Conservation (phyloP, 2,113 vertebrate genomes). For the Grallaria varia region DNA sequence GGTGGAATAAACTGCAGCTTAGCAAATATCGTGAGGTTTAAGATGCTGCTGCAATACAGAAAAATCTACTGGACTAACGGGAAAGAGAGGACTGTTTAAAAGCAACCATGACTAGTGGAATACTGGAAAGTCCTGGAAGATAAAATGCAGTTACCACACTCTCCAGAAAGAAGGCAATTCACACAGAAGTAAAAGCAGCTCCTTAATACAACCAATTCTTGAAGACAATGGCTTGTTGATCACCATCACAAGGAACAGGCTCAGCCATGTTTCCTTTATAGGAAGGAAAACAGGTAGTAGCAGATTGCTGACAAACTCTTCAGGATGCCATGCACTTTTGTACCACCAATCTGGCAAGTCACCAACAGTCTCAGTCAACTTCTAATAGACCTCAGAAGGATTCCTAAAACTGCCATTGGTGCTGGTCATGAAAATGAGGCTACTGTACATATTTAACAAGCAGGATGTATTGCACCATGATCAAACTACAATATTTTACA, state of each 20-base stretch:
- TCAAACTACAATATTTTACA: not conserved
- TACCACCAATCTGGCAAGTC: accelerated
- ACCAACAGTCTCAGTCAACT: not conserved
- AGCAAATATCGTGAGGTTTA: not conserved
- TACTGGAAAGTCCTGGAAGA: not conserved
- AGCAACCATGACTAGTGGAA: not conserved
- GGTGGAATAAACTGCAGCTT: not conserved
- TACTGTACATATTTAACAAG: not conserved
- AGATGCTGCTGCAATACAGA: not conserved
- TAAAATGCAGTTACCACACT: not conserved
- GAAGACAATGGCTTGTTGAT: not conserved
- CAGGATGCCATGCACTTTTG: not conserved
- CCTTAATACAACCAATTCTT: not conserved
- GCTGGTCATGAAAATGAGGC: not conserved
- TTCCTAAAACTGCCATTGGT: not conserved
- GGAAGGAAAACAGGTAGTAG: not conserved
- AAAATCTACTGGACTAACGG: not conserved
- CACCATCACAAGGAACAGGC: not conserved
- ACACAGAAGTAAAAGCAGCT: not conserved
- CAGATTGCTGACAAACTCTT: not conserved
- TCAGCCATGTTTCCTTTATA: not conserved
- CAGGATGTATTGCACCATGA: not conserved
- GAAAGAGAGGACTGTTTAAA: not conserved
- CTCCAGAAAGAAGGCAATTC: not conserved
- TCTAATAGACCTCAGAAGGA: not conserved